These are phyloP conservation scores for Sphaeridia pumilis DNA, from an alignment of 2,888 invertebrate species.

Conservation along the genomic window DNA sequence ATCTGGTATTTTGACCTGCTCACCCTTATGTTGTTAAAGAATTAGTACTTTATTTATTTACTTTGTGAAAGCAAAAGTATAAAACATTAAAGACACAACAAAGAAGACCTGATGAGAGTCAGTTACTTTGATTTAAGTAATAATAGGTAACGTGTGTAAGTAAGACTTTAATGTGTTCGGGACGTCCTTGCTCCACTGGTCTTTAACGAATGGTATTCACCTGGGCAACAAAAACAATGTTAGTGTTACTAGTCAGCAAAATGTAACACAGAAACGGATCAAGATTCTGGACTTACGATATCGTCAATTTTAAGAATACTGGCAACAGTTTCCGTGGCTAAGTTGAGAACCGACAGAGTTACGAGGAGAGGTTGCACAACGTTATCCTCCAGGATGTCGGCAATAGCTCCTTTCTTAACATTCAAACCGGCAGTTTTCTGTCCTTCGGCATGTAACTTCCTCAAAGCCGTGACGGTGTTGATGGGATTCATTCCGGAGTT, in stretches of 20 bases:
- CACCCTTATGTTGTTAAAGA: too few relatives aligned
- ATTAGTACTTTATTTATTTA: too few relatives aligned
- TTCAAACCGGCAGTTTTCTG: conserved; percentile 86
- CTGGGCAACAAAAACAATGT: conserved; percentile 1
- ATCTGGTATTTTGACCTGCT: too few relatives aligned
- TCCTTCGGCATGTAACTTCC: conserved; percentile 81
- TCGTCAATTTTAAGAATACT: conserved; percentile 99
- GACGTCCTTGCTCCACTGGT: background rate
- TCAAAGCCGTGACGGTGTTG: conserved; percentile 88
- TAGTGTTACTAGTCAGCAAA: background rate
- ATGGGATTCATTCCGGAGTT: conserved; percentile 89
- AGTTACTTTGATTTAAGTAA: too few relatives aligned
- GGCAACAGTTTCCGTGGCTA: conserved; percentile 93
- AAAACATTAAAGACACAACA: too few relatives aligned
- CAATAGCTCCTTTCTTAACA: conserved; percentile 89
- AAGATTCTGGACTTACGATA: conserved; percentile 57
- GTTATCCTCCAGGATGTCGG: conserved; percentile 92
- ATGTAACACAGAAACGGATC: background rate
- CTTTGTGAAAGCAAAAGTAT: too few relatives aligned
- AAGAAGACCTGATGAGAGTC: too few relatives aligned
- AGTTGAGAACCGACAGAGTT: conserved; percentile 78
- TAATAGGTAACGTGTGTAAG: too few relatives aligned
- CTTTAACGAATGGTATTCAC: conserved; percentile 13
- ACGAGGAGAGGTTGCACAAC: conserved; percentile 96
- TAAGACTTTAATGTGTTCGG: too few relatives aligned